Evolutionary conservation across 1,140 invertebrate genomes (phyloP).

Genomic region (Megathymus violae): DNA sequence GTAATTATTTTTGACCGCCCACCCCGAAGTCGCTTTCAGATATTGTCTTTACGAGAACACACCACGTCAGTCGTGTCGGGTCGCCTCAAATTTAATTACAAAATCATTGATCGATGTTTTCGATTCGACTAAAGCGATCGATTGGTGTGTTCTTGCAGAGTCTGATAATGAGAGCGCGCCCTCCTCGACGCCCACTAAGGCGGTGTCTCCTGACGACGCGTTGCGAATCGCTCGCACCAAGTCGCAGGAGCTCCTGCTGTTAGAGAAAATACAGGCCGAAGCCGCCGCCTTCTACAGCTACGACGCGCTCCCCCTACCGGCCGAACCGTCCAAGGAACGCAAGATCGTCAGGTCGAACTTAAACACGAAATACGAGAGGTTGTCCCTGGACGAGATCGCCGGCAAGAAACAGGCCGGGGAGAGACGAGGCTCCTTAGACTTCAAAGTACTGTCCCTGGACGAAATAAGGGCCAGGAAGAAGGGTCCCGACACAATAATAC

Average conservation of each 20-base stretch:
- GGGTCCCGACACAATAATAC: slow-evolving; percentile 54
- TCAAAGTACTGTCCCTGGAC: slow-evolving; percentile 71
- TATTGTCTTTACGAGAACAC: slow-evolving; percentile 64
- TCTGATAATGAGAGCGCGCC: slow-evolving; percentile 88
- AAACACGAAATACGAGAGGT: slow-evolving; percentile 59
- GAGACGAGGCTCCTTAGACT: slow-evolving; percentile 58
- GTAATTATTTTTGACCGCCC: slow-evolving; percentile 80
- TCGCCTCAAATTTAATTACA: slow-evolving; percentile 79
- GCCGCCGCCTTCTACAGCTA: slow-evolving; percentile 88
- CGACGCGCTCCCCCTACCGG: slow-evolving; percentile 47
- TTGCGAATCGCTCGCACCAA: slow-evolving; percentile 77
- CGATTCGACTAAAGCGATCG: slow-evolving; percentile 59
- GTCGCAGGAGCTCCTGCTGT: slow-evolving; percentile 86
- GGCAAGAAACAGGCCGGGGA: slow-evolving; percentile 60
- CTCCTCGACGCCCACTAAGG: slow-evolving; percentile 85
- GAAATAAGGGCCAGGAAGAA: slow-evolving; percentile 72
- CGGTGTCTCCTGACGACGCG: slow-evolving; percentile 48
- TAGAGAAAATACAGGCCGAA: slow-evolving; percentile 88
- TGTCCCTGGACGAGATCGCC: slow-evolving; percentile 67
- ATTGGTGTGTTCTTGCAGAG: slow-evolving; percentile 88
- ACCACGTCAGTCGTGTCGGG: slow-evolving; percentile 58
- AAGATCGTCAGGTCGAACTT: slow-evolving; percentile 62
- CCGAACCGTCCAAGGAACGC: slow-evolving; percentile 49
- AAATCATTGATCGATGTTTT: slow-evolving; percentile 60
- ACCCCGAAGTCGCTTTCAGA: slow-evolving; percentile 68